phyloP scores from a whole-genome alignment of 2,113 vertebrate species.

The Muscicapa adusta region DNA sequence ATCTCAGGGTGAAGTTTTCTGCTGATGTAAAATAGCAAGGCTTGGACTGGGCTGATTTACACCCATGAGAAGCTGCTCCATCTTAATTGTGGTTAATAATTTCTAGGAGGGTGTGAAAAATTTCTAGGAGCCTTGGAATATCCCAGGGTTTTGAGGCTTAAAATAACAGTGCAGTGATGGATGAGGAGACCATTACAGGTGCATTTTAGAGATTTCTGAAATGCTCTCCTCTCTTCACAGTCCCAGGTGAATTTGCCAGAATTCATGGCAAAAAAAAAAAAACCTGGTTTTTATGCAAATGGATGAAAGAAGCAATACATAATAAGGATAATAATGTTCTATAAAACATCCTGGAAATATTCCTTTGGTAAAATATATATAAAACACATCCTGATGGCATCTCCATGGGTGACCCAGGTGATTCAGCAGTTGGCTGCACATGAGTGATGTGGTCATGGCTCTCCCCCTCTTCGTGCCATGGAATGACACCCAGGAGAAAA shows the following conservation, averaged over 20 bases:
- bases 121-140: neutral
- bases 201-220: neutral
- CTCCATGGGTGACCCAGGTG: neutral
- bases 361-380: neutral
- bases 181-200: neutral
- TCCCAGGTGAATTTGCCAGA: neutral
- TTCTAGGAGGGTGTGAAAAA: neutral
- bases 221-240: neutral
- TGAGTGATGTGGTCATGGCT: neutral
- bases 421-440: neutral
- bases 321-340: neutral
- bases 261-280: neutral
- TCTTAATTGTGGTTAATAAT: neutral
- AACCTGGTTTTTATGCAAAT: neutral
- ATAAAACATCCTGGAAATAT: conserved; percentile 7
- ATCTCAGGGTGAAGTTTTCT: neutral
- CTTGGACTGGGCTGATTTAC: neutral
- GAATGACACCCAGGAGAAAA: neutral
- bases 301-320: conserved; percentile 4
- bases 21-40: neutral
- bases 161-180: neutral
- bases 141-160: neutral
- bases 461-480: neutral
- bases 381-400: neutral
- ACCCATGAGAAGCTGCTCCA: neutral